Evolutionary conservation across 2,888 invertebrate genomes (phyloP), one percentile per base, ranked within the genome.

Genomic region (Macrosoma leucophasiata): DNA sequence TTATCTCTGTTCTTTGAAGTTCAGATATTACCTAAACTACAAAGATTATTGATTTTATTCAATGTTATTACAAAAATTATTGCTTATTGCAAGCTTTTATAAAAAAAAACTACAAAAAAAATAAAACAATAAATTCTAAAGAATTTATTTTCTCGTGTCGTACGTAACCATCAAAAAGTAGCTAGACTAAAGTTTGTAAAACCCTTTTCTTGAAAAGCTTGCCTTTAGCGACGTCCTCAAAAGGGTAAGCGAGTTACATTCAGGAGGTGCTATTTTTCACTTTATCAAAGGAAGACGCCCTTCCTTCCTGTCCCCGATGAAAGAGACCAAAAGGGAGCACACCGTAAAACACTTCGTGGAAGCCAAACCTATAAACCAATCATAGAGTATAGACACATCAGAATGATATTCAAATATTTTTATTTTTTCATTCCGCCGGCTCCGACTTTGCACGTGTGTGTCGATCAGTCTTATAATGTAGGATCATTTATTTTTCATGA

Each of bases 281-380:
- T 71, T 73, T 76, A 76, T 82, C 76, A 79, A 79, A 79, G 65
- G 70, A 67, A 66, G 68, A 60, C 66, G 55, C 62, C 70, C 67
- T 72, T 73, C 68, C 75, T 74, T 75, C 73, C 76, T 66, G 67
- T 57, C 44, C 55, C 52, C 62, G 63, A 60, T 67, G 68, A 69
- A 77, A 71, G 64, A 66, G 70, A 65, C 67, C 61, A 72, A 68
- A 68, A 62, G 68, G 73, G 70, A 65, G 63, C 64, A 58, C 48
- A 62, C 59, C 56, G 63, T 71, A 69, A 69, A 74, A 68, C 58
- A 68, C 56, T 66, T 62, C 61, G 53, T 59, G 50, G 60, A 56
- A 55, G 56, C 52, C 50, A 51, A 64, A 64, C 58, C 64, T 60
- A 65, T 58, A 49, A 52, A 49, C 48, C 51, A 48, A 54, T 60